These are phyloP conservation scores for Ceratina calcarata DNA, from an alignment of 1,140 invertebrate species.

Conservation along the genomic window DNA sequence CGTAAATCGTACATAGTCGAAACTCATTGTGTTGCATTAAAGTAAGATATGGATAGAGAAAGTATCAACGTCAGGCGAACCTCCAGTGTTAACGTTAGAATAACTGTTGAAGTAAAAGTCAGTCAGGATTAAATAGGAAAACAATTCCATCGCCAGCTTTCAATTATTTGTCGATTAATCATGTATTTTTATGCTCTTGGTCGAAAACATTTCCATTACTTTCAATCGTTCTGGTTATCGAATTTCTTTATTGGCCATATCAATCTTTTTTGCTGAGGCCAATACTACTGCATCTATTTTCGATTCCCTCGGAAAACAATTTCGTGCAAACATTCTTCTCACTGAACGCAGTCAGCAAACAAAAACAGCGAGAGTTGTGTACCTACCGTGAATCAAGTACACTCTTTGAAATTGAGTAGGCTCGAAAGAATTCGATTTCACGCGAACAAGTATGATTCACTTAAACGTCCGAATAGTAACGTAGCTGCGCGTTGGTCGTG, in stretches of 20 bases:
- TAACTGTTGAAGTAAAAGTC: background rate
- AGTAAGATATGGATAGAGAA: background rate
- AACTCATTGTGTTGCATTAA: too few species aligned
- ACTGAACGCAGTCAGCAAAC: background rate
- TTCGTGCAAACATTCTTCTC: background rate
- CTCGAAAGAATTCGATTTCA: background rate
- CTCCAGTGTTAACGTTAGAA: background rate
- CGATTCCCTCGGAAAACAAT: too few species aligned
- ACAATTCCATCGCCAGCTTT: too few species aligned
- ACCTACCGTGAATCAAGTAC: background rate
- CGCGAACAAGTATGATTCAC: background rate
- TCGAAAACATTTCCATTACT: conserved; percentile 1
- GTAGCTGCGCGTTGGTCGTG: background rate
- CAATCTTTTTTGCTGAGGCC: background rate
- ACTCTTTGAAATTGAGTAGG: background rate
- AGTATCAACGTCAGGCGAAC: background rate
- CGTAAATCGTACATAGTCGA: background rate
- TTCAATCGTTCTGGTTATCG: background rate
- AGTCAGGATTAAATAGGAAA: too few species aligned
- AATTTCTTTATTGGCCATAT: background rate
- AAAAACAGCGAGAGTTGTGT: background rate
- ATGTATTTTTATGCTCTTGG: too few species aligned
- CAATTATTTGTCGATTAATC: background rate
- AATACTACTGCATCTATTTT: background rate
- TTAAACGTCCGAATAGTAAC: background rate